Evolutionary conservation across 53 echinoderm and acorn worm species (phyloP).

Genomic region (Holothuria leucospilota): DNA sequence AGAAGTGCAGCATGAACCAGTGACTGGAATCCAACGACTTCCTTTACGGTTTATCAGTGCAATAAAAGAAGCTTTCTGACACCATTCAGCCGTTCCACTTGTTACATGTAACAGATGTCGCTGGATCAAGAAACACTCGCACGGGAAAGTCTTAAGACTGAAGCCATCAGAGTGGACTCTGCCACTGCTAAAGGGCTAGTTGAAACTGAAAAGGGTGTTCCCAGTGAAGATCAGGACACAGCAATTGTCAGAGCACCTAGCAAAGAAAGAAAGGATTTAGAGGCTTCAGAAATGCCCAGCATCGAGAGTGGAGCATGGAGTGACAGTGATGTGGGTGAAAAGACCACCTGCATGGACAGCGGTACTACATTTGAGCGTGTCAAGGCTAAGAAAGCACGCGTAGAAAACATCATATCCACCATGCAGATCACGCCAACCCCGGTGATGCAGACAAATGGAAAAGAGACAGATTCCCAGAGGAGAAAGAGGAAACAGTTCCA

Average conservation of each 20-base stretch:
- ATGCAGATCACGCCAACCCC: constrained; percentile 82
- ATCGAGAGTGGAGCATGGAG: constrained; percentile 34
- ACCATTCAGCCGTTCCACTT: neutral
- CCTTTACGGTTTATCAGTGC: constrained; percentile 6
- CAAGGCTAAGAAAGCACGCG: constrained; percentile 92
- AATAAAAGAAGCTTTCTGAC: neutral
- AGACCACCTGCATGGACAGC: neutral
- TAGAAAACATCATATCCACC: constrained; percentile 96
- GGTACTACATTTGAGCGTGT: constrained; percentile 35
- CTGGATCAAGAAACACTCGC: constrained; percentile 18
- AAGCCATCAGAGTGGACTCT: neutral
- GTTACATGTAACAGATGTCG: constrained; percentile 43
- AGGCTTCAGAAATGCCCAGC: constrained; percentile 18
- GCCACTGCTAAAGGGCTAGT: neutral
- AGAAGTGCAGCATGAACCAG: neutral
- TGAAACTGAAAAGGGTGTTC: neutral
- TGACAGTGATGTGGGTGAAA: constrained; percentile 4
- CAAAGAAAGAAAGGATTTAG: neutral
- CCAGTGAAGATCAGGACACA: neutral
- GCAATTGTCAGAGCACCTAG: neutral
- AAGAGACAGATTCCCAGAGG: constrained; percentile 62
- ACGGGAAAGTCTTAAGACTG: constrained; percentile 18
- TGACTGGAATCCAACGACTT: constrained; percentile 4
- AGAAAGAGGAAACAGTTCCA: constrained; percentile 88
- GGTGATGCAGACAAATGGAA: constrained; percentile 32